Evolutionary conservation across 2,888 invertebrate species (phyloP), one percentile per base, ranked within the genome.

Genomic region (Litoditis marina): DNA sequence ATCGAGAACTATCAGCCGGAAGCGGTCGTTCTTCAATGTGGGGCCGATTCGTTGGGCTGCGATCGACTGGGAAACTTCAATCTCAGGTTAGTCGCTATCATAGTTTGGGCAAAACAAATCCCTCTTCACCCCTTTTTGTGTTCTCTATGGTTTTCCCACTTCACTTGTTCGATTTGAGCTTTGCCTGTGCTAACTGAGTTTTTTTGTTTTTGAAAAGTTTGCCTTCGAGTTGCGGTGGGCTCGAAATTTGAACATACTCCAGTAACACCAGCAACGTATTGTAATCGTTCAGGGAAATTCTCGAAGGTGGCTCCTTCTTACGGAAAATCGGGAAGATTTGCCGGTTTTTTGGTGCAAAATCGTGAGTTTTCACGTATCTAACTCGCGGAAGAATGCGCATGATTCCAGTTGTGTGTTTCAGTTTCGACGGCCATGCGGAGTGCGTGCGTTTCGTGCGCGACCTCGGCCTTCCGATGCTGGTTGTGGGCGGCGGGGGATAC

Each of bases 21-120:
- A 0, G 94, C 92, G 0, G 94, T 99, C 76, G 98, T 99, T 0
- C 85, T 98, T 16, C 87, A 87, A 85, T 99, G 98, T 85, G 98
- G 98, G 0, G 95, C 98, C 0, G 98, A 99, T 85, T 96, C 96
- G 0, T 86, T 99, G 36, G 94, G 94, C 0, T 92, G 92, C 47
- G 98, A 99, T 85, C 85, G 91, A 42, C 87, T 99, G 0, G 98
- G 98, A 0, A 95, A 95, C 83, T 99, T 99, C 85, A 93, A 93
- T 31, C 86, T 99, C 3, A n/a, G n/a, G n/a, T n/a, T n/a, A n/a
- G n/a, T n/a, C n/a, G n/a, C n/a, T n/a, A n/a, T 66, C 66, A 71
- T 73, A 19, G 63, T n/a, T n/a, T n/a, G n/a, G n/a, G n/a, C n/a
- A n/a, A n/a, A n/a, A n/a, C n/a, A n/a, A n/a, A n/a, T n/a, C n/a